Percentiles rank a stretch among this genome's conserved stretches.
phyloP scores from a whole-genome alignment of 2,113 vertebrate species.

The Saguinus imperator region DNA sequence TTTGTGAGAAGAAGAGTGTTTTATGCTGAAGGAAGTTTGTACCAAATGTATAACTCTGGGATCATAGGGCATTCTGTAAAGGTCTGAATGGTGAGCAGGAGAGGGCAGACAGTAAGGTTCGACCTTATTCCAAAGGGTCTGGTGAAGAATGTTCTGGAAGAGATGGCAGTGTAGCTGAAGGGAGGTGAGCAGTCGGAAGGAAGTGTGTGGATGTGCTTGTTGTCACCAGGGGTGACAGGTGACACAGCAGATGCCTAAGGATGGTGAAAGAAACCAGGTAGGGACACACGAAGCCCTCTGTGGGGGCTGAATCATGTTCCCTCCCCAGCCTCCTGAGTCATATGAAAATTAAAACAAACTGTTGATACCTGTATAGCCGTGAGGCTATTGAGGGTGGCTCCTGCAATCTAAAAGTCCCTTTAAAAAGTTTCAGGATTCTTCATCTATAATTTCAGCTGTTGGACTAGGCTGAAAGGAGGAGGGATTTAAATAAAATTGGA shows the following conservation, averaged over 20 bases:
- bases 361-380: neutral
- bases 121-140: fast-evolving
- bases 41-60: neutral
- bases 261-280: neutral
- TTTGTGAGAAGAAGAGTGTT: neutral
- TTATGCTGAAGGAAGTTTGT: neutral
- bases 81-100: fast-evolving
- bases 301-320: too few species aligned
- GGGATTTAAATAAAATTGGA: neutral
- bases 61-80: fast-evolving
- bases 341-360: too few species aligned
- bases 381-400: neutral
- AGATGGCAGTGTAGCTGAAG: fast-evolving
- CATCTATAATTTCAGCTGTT: neutral
- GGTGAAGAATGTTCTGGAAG: too few species aligned
- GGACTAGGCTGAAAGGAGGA: neutral
- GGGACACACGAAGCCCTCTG: neutral
- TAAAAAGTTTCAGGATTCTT: neutral
- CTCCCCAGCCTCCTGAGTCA: neutral
- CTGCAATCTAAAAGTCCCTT: neutral
- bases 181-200: fast-evolving
- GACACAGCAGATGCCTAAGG: fast-evolving
- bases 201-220: neutral
- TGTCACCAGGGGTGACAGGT: too few species aligned
- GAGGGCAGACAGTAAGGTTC: fast-evolving